Evolutionary conservation across 1,140 invertebrate species (phyloP), one percentile per base, ranked within the genome.

Genomic region (Doryteuthis pealeii): DNA sequence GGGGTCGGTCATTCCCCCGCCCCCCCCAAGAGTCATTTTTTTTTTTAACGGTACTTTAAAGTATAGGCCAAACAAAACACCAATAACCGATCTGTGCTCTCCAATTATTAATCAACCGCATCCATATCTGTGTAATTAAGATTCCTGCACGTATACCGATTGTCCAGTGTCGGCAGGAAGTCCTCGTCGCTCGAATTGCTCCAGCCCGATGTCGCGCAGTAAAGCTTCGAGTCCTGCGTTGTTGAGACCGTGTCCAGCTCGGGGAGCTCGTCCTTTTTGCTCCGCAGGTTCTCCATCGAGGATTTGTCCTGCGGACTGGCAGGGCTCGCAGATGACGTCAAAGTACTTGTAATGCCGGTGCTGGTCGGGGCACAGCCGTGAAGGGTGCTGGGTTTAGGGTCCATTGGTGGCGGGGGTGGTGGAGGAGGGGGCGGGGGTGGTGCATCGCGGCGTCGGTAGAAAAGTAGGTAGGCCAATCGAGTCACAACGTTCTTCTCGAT

Each of bases 401-500:
- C 28, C 14, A 73, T 68, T 14, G 73, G 70, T 10, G 22, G 58
- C 45, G 32, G 72, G 35, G 54, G 26, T n/a, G 32, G 58, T 4
- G 10, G n/a, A 15, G 31, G 33, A 1, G 1, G 6, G 5, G 26
- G 72, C 70, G 28, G 30, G 33, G 81, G 79, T 4, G 73, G 71
- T 30, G 78, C 72, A 49, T 70, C 68, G 18, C 89, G 82, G 18
- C 84, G 81, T 28, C 88, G 86, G 77, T 90, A 90, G 71, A 90
- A 89, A 14, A 90, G 82, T 5, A 90, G 79, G 76, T 90, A 90
- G 2, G 89, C 90, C 45, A 85, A 82, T 22, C 79, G 72, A 12
- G 85, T 87, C 8, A 90, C 84, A 0, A 89, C 85, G 67, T 84
- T 81, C 33, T 85, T 85, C 73, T 89, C 87, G 18, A 77, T 76